phyloP scores from a whole-genome alignment of 2,113 vertebrate genomes.

The Ranitomeya variabilis region DNA sequence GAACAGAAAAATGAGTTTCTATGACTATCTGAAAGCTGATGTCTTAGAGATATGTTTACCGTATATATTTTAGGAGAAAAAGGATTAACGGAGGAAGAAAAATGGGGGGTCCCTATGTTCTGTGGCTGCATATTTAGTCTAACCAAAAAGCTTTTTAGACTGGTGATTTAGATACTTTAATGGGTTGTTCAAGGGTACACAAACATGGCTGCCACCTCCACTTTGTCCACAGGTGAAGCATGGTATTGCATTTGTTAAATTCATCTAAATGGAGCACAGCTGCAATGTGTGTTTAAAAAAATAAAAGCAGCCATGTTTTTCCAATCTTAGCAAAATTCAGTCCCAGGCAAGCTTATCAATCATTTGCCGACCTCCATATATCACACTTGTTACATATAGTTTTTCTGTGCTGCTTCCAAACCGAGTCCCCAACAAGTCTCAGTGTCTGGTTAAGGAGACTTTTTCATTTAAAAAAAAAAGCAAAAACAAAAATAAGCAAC shows the following conservation, averaged over 20 bases:
- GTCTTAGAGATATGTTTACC: not conserved
- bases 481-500: slow-evolving; percentile 15
- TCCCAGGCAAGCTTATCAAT: not conserved
- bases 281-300: not conserved
- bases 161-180: not conserved
- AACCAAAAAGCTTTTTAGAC: not conserved
- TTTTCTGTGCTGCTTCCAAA: not conserved
- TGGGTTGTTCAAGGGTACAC: not conserved
- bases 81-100: not conserved
- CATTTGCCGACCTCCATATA: not conserved
- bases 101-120: too few relatives aligned
- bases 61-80: not conserved
- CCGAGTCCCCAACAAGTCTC: not conserved
- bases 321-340: not conserved
- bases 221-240: not conserved
- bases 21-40: too few relatives aligned
- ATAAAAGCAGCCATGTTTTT: not conserved
- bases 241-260: not conserved
- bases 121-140: not conserved
- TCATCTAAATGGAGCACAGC: not conserved
- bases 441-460: not conserved
- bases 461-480: slow-evolving; percentile 1
- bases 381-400: not conserved
- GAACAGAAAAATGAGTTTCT: not conserved
- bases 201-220: not conserved